These are phyloP conservation scores for Syncerus caffer DNA, from an alignment of 2,797 vertebrate genomes.

Conservation along the genomic window DNA sequence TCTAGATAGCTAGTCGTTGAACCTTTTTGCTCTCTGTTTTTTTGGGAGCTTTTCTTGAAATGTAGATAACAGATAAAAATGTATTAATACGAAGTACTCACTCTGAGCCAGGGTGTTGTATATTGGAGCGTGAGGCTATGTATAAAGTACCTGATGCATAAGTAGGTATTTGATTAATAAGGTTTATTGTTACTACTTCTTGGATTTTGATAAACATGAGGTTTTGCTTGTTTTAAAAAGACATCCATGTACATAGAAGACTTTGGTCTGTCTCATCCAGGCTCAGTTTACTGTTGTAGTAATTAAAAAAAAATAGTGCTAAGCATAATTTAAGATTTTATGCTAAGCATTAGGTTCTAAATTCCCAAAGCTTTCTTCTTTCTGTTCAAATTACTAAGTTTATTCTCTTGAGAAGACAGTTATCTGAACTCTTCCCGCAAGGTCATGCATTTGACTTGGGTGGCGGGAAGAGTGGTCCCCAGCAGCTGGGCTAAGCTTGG, in stretches of 20 bases:
- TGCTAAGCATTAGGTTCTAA: neutral
- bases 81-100: neutral
- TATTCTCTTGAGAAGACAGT: neutral
- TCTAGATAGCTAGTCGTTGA: neutral
- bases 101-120: neutral
- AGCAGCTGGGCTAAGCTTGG: neutral
- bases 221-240: neutral
- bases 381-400: neutral
- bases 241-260: accelerated
- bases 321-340: neutral
- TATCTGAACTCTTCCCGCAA: neutral
- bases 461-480: neutral
- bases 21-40: neutral
- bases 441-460: neutral
- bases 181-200: neutral
- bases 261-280: neutral
- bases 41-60: neutral
- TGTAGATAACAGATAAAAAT: neutral
- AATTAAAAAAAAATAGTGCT: neutral
- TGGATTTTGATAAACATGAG: neutral
- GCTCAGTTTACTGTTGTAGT: neutral
- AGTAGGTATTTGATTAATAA: neutral
- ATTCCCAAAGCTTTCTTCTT: neutral
- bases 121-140: neutral
- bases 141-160: neutral